Percentiles rank a stretch among this genome's conserved stretches.
Evolutionary conservation across 2,888 invertebrate genomes (phyloP).

Genomic region (Eupithecia insigniata): DNA sequence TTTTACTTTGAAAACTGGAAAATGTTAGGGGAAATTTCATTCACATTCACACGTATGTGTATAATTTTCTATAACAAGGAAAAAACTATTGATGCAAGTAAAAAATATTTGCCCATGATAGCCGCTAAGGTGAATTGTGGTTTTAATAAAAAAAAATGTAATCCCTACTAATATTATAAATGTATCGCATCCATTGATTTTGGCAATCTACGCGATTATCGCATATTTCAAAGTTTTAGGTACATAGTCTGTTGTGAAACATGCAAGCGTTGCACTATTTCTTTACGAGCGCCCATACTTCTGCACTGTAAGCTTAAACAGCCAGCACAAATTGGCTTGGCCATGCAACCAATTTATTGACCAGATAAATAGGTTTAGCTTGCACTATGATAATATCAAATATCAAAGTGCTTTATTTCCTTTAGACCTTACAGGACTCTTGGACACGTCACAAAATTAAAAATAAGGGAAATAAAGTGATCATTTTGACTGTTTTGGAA

Average conservation of each 20-base stretch:
- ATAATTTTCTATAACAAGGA: not conserved
- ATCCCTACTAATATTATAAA: no score
- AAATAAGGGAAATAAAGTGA: no score
- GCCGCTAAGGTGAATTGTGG: no score
- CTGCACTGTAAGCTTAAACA: not conserved
- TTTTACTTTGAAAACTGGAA: not conserved
- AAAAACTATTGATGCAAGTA: not conserved
- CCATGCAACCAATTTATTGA: not conserved
- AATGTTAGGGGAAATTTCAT: no score
- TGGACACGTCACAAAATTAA: no score
- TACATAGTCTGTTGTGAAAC: not conserved
- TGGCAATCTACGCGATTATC: not conserved
- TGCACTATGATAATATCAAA: no score
- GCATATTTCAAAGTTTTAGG: not conserved
- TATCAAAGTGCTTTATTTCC: no score
- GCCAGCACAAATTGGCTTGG: not conserved
- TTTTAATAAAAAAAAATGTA: no score
- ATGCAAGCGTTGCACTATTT: not conserved
- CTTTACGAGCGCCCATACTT: not conserved
- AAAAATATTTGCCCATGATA: not conserved
- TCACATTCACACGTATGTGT: no score
- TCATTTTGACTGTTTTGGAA: not conserved
- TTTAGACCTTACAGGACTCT: no score
- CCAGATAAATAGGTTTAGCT: not conserved
- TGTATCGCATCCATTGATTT: no score